These are phyloP conservation scores for Physocephala rufipes DNA, from an alignment of 2,888 invertebrate species.

Conservation along the genomic window DNA sequence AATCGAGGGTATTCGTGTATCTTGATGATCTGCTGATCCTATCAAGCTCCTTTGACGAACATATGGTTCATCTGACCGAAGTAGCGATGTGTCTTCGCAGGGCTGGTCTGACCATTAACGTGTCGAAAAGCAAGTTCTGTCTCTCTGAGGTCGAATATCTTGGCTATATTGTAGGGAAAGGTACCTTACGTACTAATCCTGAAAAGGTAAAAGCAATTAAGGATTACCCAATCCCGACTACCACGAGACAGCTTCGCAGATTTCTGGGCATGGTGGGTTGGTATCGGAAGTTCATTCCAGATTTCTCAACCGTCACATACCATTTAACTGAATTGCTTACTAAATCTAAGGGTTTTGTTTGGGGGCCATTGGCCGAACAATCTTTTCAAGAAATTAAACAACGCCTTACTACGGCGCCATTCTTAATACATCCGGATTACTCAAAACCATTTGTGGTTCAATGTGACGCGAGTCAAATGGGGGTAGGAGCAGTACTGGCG, in stretches of 20 bases:
- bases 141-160: no score
- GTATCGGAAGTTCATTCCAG: not conserved
- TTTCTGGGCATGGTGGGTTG: not conserved
- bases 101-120: not conserved
- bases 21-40: not conserved
- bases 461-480: no score
- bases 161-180: no score
- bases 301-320: not conserved
- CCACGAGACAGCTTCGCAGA: conserved; percentile 10
- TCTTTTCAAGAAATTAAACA: not conserved
- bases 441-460: no score
- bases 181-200: no score
- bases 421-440: no score
- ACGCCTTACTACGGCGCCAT: not conserved
- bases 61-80: not conserved
- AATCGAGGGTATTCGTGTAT: no score
- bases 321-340: no score
- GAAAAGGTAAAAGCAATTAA: no score
- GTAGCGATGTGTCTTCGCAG: not conserved
- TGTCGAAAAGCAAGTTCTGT: no score
- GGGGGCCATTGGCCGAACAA: not conserved
- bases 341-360: not conserved
- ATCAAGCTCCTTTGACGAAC: not conserved
- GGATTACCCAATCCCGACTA: no score
- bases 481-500: no score